Conservation (phyloP, 2,113 vertebrate genomes). For the Eulemur rufifrons region DNA sequence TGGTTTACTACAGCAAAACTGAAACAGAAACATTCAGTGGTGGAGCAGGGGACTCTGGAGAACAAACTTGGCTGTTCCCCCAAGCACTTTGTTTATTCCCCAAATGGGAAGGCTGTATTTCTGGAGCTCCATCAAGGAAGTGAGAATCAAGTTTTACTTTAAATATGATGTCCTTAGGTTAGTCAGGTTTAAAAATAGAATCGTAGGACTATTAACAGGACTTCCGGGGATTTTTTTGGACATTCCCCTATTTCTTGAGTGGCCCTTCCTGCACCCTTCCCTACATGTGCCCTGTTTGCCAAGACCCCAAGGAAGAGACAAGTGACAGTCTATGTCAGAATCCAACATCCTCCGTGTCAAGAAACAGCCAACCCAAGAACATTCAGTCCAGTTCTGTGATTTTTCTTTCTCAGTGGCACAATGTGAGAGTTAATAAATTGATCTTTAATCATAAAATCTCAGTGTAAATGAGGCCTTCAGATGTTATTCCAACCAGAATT, state of each 20-base stretch:
- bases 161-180: neutral
- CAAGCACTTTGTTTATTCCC: neutral
- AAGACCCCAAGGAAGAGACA: neutral
- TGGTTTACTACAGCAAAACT: neutral
- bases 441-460: neutral
- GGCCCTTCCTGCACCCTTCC: neutral
- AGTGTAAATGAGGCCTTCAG: neutral
- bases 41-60: neutral
- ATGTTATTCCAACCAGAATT: neutral
- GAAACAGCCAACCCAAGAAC: neutral
- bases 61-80: neutral
- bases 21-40: neutral
- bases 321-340: neutral
- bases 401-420: neutral
- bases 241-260: neutral
- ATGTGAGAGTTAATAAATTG: neutral
- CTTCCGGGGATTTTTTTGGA: neutral
- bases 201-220: neutral
- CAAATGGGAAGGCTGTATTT: neutral
- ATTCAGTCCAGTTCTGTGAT: neutral
- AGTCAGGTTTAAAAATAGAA: constrained; percentile 27
- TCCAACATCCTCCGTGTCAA: neutral
- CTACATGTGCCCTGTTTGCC: neutral
- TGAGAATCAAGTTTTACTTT: constrained; percentile 39
- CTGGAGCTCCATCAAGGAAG: constrained; percentile 33